Base-by-base conservation (phyloP, 92 coral and sea anemone species). In the Phenganax subtilis region DNA sequence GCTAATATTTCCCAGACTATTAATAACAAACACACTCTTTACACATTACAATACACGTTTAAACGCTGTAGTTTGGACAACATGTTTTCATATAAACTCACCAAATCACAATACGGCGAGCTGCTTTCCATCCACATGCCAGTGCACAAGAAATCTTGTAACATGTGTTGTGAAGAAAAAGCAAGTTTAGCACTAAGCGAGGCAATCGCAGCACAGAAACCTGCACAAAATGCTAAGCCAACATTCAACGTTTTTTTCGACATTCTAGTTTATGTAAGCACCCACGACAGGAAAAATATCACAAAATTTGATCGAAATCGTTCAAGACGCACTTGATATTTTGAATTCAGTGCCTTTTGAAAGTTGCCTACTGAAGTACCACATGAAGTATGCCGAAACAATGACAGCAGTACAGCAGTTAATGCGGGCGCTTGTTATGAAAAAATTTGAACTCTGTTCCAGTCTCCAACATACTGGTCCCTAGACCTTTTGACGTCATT, bases 131-230 rank as follows among this genome's bases (percentile, higher is more conserved):
- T 63, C 80, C 62, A 81, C 68, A 86, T 76, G 7, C 85, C 63
- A 51, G 59, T 29, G 81, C 97, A 96, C 78, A 88, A 75, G 75
- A 81, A 47, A 6, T 55, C 57, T 12, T 59, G 72, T 77, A 87
- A 90, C 8, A 92, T 6, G 17, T 76, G 91, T 28, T 63, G n/a
- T 0, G 97, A 91, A 30, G 96, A 87, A 91, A 96, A 90, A 58
- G 97, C 97, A n/a, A 96, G 89, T 62, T 96, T 96, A 14, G 96
- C 99, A 74, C 87, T 90, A 30, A 89, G 83, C 7, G 99, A 96
- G 7, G 99, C 99, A 37, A 81, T 47, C 12, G 99, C 99, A 12
- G 99, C 99, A 86, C 93, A 88, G 55, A 75, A 88, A 11, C 99
- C 99, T 17, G 99, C 97, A 69, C 70, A 75, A 10, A 90, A 60